Evolutionary conservation across 2,797 vertebrate genomes (phyloP).

Genomic region (Sphenodon punctatus): DNA sequence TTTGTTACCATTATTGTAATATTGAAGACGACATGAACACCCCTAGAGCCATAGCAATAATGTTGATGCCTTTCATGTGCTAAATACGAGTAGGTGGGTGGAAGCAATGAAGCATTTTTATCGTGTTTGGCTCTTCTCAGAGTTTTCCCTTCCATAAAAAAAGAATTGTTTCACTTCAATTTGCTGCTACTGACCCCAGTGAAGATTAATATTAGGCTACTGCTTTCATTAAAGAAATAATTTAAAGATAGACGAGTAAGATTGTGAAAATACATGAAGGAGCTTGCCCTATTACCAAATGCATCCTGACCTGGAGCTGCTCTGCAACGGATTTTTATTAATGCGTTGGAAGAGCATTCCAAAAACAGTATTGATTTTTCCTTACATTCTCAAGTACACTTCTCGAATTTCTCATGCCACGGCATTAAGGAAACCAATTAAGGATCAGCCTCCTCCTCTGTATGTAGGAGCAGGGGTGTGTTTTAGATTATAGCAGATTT

Average conservation of each 20-base stretch:
- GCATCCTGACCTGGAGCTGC: background rate
- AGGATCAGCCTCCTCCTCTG: background rate
- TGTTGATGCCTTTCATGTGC: background rate
- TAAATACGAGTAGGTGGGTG: background rate
- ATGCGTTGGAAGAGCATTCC: background rate
- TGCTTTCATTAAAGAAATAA: background rate
- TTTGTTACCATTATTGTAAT: no score
- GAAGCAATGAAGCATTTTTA: background rate
- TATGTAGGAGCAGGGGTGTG: background rate
- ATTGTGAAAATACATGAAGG: background rate
- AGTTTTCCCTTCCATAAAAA: background rate
- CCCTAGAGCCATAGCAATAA: background rate
- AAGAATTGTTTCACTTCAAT: conserved; percentile 4
- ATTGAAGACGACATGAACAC: no score
- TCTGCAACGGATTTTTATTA: background rate
- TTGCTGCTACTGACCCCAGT: conserved; percentile 2
- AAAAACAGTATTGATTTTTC: background rate
- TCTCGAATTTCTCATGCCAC: background rate
- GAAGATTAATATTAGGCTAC: conserved; percentile 24
- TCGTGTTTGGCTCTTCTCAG: background rate
- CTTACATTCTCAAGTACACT: background rate
- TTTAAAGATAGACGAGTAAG: background rate
- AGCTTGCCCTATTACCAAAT: background rate
- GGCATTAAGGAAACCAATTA: background rate
- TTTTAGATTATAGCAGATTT: background rate